Conservation (phyloP, 2,888 invertebrate genomes). For the Scaptomyza cyrtandrae region DNA sequence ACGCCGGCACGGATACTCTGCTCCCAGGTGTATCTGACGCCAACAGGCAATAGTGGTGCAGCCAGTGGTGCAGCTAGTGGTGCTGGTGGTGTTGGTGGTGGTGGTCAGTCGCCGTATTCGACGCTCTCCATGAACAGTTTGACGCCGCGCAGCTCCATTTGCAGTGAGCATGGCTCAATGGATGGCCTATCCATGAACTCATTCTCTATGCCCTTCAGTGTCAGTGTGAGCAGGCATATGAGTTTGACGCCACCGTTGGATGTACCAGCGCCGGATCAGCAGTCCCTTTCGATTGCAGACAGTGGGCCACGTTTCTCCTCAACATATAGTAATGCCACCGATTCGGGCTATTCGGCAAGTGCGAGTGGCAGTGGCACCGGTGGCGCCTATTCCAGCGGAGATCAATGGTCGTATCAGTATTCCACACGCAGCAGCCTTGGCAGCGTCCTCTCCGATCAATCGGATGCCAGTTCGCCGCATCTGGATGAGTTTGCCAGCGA, state of each 20-base stretch:
- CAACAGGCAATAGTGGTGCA: constrained; percentile 74
- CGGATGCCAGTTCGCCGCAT: constrained; percentile 73
- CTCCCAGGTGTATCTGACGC: constrained; percentile 88
- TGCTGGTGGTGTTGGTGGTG: constrained; percentile 31
- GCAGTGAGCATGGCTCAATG: constrained; percentile 82
- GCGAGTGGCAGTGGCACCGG: constrained; percentile 60
- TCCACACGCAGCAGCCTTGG: constrained; percentile 84
- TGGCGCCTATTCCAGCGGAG: constrained; percentile 76
- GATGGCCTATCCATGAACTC: constrained; percentile 84
- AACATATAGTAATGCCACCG: constrained; percentile 82
- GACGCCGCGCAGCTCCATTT: constrained; percentile 83
- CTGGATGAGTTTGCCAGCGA: constrained; percentile 85
- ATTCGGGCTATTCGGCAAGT: constrained; percentile 84
- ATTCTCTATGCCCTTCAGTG: constrained; percentile 82
- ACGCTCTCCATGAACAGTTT: constrained; percentile 76
- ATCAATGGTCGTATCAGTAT: constrained; percentile 84
- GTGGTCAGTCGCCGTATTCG: constrained; percentile 76
- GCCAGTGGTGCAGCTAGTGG: constrained; percentile 21
- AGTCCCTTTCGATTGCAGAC: constrained; percentile 69
- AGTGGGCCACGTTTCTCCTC: constrained; percentile 78
- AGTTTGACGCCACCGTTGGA: constrained; percentile 82
- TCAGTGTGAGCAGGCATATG: constrained; percentile 76
- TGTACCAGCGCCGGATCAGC: constrained; percentile 76
- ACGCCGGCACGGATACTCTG: constrained; percentile 86
- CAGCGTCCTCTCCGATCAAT: constrained; percentile 83